A percentile compares a stretch with the other conserved stretches of the same genome.
Conservation (phyloP, 2,797 vertebrate genomes). For the Myiotriccus ornatus region DNA sequence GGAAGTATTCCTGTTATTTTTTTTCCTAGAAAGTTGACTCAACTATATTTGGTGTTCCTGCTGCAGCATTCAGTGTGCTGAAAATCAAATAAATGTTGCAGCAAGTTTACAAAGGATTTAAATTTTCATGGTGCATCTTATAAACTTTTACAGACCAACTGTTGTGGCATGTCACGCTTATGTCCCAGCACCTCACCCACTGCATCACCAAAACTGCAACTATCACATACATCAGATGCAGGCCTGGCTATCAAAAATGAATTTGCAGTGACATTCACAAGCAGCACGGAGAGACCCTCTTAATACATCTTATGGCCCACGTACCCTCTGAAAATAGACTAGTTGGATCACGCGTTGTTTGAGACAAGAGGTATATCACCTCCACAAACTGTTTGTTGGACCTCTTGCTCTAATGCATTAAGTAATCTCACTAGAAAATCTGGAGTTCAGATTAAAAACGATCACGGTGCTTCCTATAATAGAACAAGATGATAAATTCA, state of each 20-base stretch:
- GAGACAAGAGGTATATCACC: background rate
- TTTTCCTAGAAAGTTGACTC: background rate
- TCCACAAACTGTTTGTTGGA: background rate
- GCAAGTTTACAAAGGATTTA: background rate
- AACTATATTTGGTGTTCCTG: background rate
- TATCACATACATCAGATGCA: background rate
- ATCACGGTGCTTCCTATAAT: background rate
- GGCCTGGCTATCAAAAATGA: background rate
- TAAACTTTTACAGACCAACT: background rate
- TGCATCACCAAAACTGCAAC: background rate
- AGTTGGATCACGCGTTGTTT: background rate
- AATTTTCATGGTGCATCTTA: background rate
- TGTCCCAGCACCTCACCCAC: background rate
- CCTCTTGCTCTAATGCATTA: background rate
- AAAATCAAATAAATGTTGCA: background rate
- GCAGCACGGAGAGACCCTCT: background rate
- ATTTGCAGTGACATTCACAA: background rate
- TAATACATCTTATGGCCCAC: background rate
- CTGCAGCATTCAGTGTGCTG: background rate
- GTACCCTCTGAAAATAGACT: background rate
- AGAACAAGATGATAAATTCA: background rate
- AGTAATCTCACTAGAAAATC: background rate
- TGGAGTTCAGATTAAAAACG: background rate
- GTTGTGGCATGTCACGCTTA: accelerated
- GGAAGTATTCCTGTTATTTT: background rate